A percentile compares a stretch with the other conserved stretches of the same genome.
phyloP scores from a whole-genome alignment of 2,797 vertebrate genomes.

The Sebastiscus albofasciatus region DNA sequence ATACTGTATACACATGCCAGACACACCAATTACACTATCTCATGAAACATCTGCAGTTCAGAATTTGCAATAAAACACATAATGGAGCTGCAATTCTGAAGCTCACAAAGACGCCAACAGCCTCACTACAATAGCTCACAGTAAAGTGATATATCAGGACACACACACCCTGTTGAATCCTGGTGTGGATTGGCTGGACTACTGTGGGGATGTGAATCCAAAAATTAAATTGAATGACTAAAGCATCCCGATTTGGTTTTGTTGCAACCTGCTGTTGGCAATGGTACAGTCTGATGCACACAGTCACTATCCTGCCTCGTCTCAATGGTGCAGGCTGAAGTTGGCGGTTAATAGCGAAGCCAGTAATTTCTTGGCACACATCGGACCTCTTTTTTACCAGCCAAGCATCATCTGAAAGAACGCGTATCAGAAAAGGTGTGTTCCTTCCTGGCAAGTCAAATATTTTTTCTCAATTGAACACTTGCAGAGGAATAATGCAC shows the following conservation, averaged over 20 bases:
- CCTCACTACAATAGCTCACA: background rate
- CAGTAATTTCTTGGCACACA: background rate
- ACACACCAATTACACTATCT: background rate
- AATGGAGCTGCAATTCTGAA: background rate
- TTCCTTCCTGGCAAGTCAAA: background rate
- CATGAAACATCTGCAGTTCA: background rate
- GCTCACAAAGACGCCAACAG: background rate
- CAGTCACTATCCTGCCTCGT: background rate
- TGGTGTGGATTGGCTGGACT: background rate
- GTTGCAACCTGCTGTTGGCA: conserved; percentile 2
- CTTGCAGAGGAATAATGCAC: background rate
- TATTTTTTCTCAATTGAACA: background rate
- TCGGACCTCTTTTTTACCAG: background rate
- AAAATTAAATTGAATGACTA: background rate
- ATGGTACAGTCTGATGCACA: conserved; percentile 7
- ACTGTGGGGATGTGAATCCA: background rate
- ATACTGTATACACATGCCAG: background rate
- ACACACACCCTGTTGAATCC: background rate
- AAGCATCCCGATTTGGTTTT: conserved; percentile 19
- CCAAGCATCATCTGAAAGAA: background rate
- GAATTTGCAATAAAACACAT: background rate
- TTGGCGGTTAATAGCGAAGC: background rate
- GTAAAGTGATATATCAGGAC: background rate
- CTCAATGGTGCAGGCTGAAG: background rate
- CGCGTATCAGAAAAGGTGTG: background rate